These are phyloP conservation scores for Hirtodrosophila confusa DNA, from an alignment of 2,888 invertebrate genomes.

Conservation along the genomic window DNA sequence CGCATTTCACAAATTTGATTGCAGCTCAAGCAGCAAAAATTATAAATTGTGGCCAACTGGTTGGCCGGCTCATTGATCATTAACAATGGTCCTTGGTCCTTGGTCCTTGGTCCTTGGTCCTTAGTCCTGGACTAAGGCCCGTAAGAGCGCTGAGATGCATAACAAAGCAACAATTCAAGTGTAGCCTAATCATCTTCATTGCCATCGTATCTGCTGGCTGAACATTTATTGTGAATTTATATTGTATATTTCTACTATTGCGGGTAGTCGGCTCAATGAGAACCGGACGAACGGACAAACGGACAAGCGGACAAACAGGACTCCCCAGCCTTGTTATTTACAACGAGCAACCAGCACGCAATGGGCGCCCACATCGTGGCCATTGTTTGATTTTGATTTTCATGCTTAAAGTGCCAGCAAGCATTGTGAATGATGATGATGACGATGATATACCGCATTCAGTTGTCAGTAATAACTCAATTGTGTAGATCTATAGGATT, in stretches of 20 bases:
- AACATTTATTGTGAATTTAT: conserved; percentile 45
- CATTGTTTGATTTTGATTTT: conserved; percentile 71
- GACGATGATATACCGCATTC: conserved; percentile 61
- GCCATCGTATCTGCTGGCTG: conserved; percentile 28
- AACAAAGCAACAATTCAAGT: conserved; percentile 60
- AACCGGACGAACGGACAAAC: background rate
- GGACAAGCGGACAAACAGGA: background rate
- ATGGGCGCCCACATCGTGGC: conserved; percentile 45
- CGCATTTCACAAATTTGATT: conserved; percentile 67
- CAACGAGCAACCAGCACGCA: conserved; percentile 67
- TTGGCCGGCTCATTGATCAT: conserved; percentile 50
- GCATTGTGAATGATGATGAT: conserved; percentile 38
- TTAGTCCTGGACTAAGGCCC: background rate
- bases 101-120: conserved; percentile 3
- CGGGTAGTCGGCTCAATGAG: too few species aligned
- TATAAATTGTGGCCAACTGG: conserved; percentile 62
- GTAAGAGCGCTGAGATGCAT: conserved; percentile 1
- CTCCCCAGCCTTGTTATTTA: conserved; percentile 39
- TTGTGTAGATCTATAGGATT: conserved; percentile 62
- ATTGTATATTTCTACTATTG: background rate
- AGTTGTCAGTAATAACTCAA: conserved; percentile 74
- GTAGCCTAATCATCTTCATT: conserved; percentile 59
- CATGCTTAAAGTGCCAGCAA: conserved; percentile 49
- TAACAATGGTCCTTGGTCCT: conserved; percentile 42
- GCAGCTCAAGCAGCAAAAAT: conserved; percentile 46